These are phyloP conservation scores for Acanthornis magna DNA, from an alignment of 2,797 vertebrate genomes.

Conservation along the genomic window DNA sequence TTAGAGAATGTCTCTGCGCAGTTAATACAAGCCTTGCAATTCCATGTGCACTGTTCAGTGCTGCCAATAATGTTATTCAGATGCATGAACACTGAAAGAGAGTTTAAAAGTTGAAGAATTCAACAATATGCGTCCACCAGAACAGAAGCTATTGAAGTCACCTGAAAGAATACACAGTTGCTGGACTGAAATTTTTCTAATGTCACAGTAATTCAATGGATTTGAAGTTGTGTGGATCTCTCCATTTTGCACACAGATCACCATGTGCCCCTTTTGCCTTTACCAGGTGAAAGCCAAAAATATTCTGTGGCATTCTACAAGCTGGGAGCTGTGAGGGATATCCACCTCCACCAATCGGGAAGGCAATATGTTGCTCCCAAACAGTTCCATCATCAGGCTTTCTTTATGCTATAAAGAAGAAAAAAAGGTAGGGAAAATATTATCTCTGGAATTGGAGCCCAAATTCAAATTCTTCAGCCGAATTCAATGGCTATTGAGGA, in stretches of 20 bases:
- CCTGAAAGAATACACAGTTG: background rate
- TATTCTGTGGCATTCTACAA: rapidly evolving
- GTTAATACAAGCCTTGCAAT: background rate
- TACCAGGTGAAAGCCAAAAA: background rate
- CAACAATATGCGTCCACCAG: rapidly evolving
- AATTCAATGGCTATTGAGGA: background rate
- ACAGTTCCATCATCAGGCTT: background rate
- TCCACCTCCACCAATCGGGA: background rate
- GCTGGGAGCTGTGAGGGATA: background rate
- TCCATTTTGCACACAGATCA: background rate
- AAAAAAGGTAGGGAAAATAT: background rate
- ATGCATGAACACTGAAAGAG: background rate
- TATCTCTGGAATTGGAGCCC: background rate
- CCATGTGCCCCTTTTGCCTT: background rate
- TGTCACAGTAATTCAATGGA: background rate
- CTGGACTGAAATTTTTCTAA: background rate
- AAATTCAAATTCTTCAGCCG: background rate
- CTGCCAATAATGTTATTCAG: background rate
- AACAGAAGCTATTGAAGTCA: background rate
- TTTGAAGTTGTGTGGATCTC: background rate
- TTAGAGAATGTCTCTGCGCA: background rate
- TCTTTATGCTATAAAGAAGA: background rate
- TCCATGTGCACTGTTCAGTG: background rate
- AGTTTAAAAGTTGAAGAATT: background rate
- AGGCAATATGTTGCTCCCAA: rapidly evolving